Evolutionary conservation across 2,113 vertebrate genomes (phyloP), one percentile per base, ranked within the genome.

Genomic region (Vulpes ferrilata): DNA sequence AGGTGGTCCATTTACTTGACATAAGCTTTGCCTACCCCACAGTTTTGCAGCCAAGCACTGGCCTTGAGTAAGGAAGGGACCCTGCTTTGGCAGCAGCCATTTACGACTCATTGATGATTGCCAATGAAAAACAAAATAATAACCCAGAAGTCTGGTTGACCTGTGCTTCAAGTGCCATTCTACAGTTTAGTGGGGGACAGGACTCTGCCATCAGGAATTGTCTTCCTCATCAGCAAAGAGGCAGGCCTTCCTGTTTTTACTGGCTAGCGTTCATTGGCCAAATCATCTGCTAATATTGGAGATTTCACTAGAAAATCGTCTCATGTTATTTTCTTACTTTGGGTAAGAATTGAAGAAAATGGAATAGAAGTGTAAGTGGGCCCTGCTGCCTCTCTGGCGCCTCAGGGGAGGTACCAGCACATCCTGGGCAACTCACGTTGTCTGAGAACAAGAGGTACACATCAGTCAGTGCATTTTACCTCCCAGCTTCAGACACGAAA

Each of bases 241-340:
- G 43, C 19, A 16, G 8, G 62, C 0, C 76, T 93, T 90, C 15
- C 84, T 94, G 38, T 73, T 88, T 92, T 69, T 69, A 78, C 22
- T 48, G 57, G 38, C 32, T 10, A 16, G 5, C 2, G 2, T 20
- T n/a, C 88, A 30, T 48, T 59, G 35, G 55, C 48, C 55, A 88
- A 84, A 65, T 79, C 74, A 81, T 64, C 83, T 84, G 32, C 59
- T 81, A 53, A 69, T 35, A 20, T 74, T 35, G 51, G 84, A 74
- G 86, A 88, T 74, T 81, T 64, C 48, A 79, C 25, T 78, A 59
- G 10, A 95, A 51, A 88, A 67, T 53, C 0, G 0, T 89, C 62
- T 89, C 32, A 3, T 60, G 19, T 90, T 78, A 73, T 94, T 92
- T 80, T 89, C 53, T 94, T 78, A 35, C 20, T 81, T 96, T 94